Percentiles rank a stretch among this genome's conserved stretches.
Evolutionary conservation across 1,140 invertebrate species (phyloP).

Genomic region (Oryzaephilus surinamensis): DNA sequence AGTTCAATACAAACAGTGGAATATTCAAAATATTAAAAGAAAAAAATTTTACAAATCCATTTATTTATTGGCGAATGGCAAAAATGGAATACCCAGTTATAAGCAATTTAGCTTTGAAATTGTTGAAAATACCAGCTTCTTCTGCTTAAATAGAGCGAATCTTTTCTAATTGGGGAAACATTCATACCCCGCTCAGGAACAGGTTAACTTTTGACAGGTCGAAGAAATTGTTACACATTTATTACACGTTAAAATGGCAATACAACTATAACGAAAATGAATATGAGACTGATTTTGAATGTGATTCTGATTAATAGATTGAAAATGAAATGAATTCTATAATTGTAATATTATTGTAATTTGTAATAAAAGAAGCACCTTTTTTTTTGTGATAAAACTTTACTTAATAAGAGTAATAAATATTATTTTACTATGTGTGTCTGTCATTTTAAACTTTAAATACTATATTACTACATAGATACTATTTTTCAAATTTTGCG

Average conservation of each 20-base stretch:
- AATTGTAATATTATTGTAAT: no score
- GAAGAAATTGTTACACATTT: not conserved
- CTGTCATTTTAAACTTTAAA: no score
- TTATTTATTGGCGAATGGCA: slow-evolving; percentile 2
- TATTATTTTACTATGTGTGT: no score
- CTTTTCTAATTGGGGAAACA: slow-evolving; percentile 4
- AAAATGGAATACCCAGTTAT: not conserved
- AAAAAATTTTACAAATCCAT: slow-evolving; percentile 1
- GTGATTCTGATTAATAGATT: no score
- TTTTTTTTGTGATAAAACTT: no score
- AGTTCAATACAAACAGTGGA: not conserved
- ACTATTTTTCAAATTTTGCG: no score
- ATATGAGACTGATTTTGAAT: not conserved
- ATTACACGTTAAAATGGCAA: not conserved
- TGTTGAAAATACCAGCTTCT: slow-evolving; percentile 5
- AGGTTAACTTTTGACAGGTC: slow-evolving; percentile 3
- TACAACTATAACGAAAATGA: not conserved
- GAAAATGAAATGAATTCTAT: no score
- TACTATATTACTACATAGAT: no score
- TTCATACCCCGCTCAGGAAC: not conserved
- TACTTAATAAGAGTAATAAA: no score
- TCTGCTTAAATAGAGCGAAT: slow-evolving; percentile 5
- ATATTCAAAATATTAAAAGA: slow-evolving; percentile 2
- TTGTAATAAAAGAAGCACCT: no score
- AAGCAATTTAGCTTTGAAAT: not conserved